Base-by-base conservation (phyloP, 2,797 vertebrate species). In the Propithecus deckenii region DNA sequence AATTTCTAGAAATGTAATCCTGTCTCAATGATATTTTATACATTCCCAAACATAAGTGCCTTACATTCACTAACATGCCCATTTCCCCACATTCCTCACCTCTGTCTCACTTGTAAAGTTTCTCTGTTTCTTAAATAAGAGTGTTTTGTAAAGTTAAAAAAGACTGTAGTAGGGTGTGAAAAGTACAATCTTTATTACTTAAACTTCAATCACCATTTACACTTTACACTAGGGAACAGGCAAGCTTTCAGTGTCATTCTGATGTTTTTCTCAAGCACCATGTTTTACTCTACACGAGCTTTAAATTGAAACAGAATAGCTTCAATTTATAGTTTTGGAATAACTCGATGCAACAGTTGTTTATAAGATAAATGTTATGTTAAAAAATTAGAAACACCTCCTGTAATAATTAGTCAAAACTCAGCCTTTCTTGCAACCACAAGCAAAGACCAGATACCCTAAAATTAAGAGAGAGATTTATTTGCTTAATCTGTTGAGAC, bases 1-100 rank as follows among this genome's bases (percentile, higher is more conserved):
- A 65, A 91, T 71, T 96, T 90, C 93, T 57, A 92, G 91, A 87
- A 75, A 52, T n/a, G 28, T 11, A 89, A 79, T 22, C 52, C 46
- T 76, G 65, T 41, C 43, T 91, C 65, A 50, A 5, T 13, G 17
- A 13, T 38, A 74, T 6, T 28, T 61, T 32, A 79, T 2, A 65
- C 35, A 61, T 41, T 69, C 57, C 43, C 28, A 90, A 86, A 52
- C 50, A 1, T 28, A 86, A 71, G 38, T 10, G 63, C 10, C 43
- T 72, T 57, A 74, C 22, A 78, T 11, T 92, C 69, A 41, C 85
- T 79, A 48, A 38, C 23, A 50, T 1, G 23, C 15, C 63, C 52
- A 38, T 25, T 72, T 81, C 35, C 88, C n/a, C 22, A 93, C 35
- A 52, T 46, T 61, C 30, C 43, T 69, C 89, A 90, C 32, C 35